These are phyloP conservation scores for Heteromormyrus szaboi DNA, from an alignment of 2,797 vertebrate genomes.

Conservation along the genomic window DNA sequence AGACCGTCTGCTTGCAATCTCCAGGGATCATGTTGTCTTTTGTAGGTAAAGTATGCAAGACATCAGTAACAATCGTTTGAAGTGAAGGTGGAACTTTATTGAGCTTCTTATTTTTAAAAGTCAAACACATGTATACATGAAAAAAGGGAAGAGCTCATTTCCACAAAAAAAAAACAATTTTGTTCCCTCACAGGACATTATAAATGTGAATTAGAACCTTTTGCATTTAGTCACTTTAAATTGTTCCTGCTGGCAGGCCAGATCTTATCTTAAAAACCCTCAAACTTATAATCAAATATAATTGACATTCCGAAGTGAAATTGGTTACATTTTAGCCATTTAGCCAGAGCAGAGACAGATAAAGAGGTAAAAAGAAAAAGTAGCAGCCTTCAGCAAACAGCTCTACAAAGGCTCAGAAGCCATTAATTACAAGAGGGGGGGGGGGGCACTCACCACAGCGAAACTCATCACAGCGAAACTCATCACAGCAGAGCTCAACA, in stretches of 20 bases:
- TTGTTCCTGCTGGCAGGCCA: background rate
- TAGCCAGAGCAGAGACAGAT: background rate
- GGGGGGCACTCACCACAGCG: background rate
- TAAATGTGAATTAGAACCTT: background rate
- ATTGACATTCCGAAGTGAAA: background rate
- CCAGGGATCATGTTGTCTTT: background rate
- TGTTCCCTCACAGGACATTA: background rate
- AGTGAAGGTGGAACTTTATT: background rate
- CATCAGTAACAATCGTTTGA: background rate
- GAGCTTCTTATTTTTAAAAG: background rate
- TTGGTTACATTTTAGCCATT: background rate
- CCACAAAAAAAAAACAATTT: background rate
- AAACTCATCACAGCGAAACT: background rate
- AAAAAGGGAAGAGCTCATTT: background rate
- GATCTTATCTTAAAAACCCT: background rate
- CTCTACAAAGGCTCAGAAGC: background rate
- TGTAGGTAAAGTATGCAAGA: background rate
- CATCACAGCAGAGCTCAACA: background rate
- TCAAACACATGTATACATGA: background rate
- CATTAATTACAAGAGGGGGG: background rate
- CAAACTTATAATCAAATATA: background rate
- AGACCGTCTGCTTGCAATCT: background rate
- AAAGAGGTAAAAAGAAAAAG: background rate
- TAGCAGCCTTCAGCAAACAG: background rate
- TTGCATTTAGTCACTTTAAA: constrained; percentile 5